Percentiles rank a stretch among this genome's conserved stretches.
These are phyloP conservation scores for Hemibagrus wyckioides DNA, from an alignment of 2,113 vertebrate species.

Conservation along the genomic window DNA sequence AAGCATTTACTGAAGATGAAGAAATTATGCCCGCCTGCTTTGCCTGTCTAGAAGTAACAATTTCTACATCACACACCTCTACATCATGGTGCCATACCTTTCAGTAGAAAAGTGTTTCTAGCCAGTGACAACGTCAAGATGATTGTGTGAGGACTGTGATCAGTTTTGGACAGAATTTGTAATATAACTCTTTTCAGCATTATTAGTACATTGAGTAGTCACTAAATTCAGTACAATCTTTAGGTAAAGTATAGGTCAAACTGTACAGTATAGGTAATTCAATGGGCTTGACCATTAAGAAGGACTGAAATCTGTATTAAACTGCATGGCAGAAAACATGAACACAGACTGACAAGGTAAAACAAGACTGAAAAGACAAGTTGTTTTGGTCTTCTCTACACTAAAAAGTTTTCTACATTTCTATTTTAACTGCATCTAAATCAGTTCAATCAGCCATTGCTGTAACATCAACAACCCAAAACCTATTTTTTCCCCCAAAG, in stretches of 20 bases:
- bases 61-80: not conserved
- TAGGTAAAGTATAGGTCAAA: not conserved
- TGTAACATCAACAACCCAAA: not conserved
- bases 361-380: not conserved
- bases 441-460: not conserved
- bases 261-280: no score
- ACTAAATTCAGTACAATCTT: not conserved
- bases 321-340: not conserved
- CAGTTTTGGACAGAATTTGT: not conserved
- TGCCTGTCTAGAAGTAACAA: not conserved
- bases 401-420: not conserved
- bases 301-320: not conserved
- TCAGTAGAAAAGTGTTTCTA: not conserved
- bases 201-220: not conserved
- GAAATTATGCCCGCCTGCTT: not conserved
- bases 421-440: not conserved
- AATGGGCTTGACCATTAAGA: not conserved
- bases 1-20: not conserved
- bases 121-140: not conserved
- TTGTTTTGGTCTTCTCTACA: not conserved
- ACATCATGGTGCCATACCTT: not conserved
- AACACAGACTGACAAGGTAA: no score
- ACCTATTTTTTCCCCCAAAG: not conserved
- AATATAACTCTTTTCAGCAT: not conserved
- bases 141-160: not conserved